Evolutionary conservation across 2,888 invertebrate species (phyloP), one percentile per base, ranked within the genome.

Genomic region (Ernsta delagoae): DNA sequence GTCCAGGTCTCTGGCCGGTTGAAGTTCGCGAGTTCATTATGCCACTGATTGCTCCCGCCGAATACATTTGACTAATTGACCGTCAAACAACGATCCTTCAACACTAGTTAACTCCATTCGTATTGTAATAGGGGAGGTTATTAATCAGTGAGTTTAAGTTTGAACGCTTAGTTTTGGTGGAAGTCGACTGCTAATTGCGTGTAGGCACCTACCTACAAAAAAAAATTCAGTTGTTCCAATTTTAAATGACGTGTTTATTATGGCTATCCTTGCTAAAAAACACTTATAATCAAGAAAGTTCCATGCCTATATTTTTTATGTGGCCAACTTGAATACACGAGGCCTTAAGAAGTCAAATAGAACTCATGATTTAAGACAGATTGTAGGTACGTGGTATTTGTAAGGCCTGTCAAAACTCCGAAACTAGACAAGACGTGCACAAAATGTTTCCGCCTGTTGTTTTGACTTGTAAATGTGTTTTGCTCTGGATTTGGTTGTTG

Each of bases 11-110:
- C 45, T n/a, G n/a, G 4, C 11, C 45, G 8, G n/a, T 59, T 41
- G 39, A 16, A 50, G 59, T 65, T 65, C 59, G 65, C 59, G 53
- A 50, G 24, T 66, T 66, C 66, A 66, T 66, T 66, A 66, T 50
- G 31, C 41, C 62, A 11, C 66, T 66, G 59, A 65, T 66, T 66
- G 66, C 66, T 54, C 59, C 53, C 53, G 53, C 59, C 59, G 59
- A 66, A 66, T 65, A 65, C 65, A 65, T 66, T 66, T 66, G 59
- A 60, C 66, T 66, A 66, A 66, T 66, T 60, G 53, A 4, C 31
- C 59, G 41, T 60, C 53, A 34, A 59, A 66, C 39, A 41, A 53
- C 48, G 12, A 53, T 39, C 66, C 41, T 39, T 57, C 24, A 24
- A 11, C 64, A 48, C 41, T 50, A 50, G 50, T 66, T 66, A 59